Conservation (phyloP, 1,140 invertebrate species). For the Drosophila serrata region DNA sequence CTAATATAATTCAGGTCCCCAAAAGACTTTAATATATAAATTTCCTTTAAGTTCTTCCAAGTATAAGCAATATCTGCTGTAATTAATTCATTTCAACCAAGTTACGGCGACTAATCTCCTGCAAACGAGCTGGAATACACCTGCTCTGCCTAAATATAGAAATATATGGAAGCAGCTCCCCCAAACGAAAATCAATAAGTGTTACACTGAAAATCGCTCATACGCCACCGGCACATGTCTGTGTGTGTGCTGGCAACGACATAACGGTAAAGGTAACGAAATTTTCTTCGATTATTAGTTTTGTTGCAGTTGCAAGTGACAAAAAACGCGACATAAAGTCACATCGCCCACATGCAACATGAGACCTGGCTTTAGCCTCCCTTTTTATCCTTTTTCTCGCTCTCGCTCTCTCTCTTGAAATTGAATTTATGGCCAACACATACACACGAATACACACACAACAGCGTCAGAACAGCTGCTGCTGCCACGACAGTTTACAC, state of each 20-base stretch:
- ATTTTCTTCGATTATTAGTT: conserved; percentile 50
- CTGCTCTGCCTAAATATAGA: conserved; percentile 43
- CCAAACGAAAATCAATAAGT: conserved; percentile 37
- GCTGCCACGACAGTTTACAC: conserved; percentile 53
- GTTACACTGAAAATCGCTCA: conserved; percentile 21
- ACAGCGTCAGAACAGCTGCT: conserved; percentile 22
- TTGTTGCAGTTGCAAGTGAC: conserved; percentile 66
- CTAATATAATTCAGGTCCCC: background rate
- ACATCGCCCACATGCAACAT: conserved; percentile 37
- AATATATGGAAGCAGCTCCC: conserved; percentile 22
- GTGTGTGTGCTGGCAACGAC: background rate
- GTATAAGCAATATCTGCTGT: background rate
- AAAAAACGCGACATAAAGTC: conserved; percentile 66
- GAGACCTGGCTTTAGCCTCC: conserved; percentile 14
- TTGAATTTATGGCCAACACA: conserved; percentile 72
- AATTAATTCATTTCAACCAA: conserved; percentile 29
- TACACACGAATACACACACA: conserved; percentile 15
- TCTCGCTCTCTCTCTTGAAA: no score
- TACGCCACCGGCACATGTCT: conserved; percentile 8
- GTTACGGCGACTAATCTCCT: conserved; percentile 20
- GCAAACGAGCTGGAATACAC: conserved; percentile 12
- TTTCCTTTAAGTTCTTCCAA: background rate
- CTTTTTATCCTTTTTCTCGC: conserved; percentile 36
- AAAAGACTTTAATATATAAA: background rate
- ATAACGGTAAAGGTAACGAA: conserved; percentile 24